phyloP scores from a whole-genome alignment of 2,797 vertebrate genomes.

The Aphelocoma californica region DNA sequence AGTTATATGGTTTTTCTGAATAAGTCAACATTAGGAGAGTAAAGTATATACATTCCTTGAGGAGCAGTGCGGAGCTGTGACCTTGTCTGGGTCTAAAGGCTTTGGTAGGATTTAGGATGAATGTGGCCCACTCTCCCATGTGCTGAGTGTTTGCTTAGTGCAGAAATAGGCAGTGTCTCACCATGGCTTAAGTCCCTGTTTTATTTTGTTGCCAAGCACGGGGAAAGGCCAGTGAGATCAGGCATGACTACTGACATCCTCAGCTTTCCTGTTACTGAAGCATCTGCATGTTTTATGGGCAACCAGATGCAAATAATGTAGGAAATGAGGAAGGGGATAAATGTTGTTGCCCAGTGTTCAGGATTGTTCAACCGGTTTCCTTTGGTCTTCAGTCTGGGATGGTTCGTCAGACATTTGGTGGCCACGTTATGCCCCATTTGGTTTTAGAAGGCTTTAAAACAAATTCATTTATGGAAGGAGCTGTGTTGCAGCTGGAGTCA shows the following conservation, averaged over 20 bases:
- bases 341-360: neutral
- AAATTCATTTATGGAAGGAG: neutral
- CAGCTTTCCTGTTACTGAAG: neutral
- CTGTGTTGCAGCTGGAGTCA: constrained; percentile 2
- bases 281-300: neutral
- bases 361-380: neutral
- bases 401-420: constrained; percentile 9
- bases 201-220: neutral
- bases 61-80: neutral
- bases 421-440: neutral
- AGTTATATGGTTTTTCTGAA: neutral
- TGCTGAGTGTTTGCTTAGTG: neutral
- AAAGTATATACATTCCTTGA: neutral
- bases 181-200: neutral
- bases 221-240: neutral
- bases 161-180: neutral
- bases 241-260: neutral
- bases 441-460: constrained; percentile 36
- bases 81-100: neutral
- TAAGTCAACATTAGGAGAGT: neutral
- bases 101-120: neutral
- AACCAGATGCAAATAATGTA: neutral
- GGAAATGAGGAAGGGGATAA: neutral
- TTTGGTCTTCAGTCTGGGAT: neutral
- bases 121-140: neutral